phyloP scores from a whole-genome alignment of 2,113 vertebrate genomes.

The Seriola quinqueradiata region DNA sequence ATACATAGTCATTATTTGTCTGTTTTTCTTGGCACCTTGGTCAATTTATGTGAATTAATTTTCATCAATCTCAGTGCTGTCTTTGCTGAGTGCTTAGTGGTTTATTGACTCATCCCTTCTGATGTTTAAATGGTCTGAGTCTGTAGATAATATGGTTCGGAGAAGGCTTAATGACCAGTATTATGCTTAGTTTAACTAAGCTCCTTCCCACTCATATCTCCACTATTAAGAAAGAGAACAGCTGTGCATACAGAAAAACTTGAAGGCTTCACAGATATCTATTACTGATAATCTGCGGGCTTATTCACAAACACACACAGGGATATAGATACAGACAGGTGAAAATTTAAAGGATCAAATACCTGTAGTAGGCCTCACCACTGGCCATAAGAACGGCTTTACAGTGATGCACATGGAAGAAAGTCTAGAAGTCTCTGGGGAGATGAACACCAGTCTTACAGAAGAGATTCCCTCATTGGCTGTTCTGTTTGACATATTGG shows the following conservation, averaged over 20 bases:
- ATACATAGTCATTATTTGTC: background rate
- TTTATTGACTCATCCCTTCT: constrained; percentile 29
- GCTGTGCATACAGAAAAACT: background rate
- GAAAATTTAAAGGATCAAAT: background rate
- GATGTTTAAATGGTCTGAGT: constrained; percentile 21
- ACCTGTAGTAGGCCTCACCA: background rate
- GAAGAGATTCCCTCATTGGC: too few relatives aligned
- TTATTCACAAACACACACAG: background rate
- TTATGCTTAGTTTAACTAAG: constrained; percentile 10
- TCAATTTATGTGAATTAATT: constrained; percentile 3
- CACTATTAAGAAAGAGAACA: background rate
- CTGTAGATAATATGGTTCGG: constrained; percentile 25
- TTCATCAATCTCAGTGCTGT: constrained; percentile 15
- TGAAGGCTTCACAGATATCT: background rate
- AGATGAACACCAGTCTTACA: background rate
- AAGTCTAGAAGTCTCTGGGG: background rate
- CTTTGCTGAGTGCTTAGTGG: constrained; percentile 17
- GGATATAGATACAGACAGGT: background rate
- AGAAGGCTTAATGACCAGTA: constrained; percentile 15
- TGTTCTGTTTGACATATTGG: too few relatives aligned
- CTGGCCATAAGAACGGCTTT: background rate
- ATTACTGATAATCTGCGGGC: background rate
- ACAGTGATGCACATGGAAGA: background rate
- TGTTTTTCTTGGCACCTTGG: background rate
- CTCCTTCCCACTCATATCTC: constrained; percentile 9